These are phyloP conservation scores for Pristionchus maxplancki DNA, from an alignment of 2,888 invertebrate genomes.

Conservation along the genomic window DNA sequence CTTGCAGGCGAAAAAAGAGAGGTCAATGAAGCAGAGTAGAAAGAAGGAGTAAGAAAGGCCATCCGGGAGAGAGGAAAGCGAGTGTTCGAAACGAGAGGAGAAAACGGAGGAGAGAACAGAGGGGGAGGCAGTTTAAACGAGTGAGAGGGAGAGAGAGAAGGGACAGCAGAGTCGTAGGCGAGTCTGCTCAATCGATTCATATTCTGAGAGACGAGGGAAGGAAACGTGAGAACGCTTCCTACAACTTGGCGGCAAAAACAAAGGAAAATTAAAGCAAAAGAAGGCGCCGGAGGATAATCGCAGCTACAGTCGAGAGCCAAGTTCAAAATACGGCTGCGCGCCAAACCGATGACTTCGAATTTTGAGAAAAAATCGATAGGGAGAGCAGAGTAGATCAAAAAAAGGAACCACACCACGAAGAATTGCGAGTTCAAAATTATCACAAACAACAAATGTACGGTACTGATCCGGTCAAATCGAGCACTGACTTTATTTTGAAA, in stretches of 20 bases:
- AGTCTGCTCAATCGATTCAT: conserved; percentile 46
- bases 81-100: conserved; percentile 40
- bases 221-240: neutral
- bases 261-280: neutral
- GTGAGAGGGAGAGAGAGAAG: conserved; percentile 24
- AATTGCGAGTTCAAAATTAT: neutral
- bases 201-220: neutral
- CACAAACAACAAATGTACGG: neutral
- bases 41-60: conserved; percentile 23
- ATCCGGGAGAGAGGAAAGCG: neutral
- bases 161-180: conserved; percentile 39
- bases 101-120: conserved; percentile 22
- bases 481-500: neutral
- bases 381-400: conserved; percentile 31
- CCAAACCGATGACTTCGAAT: neutral
- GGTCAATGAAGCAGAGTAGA: neutral
- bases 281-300: neutral
- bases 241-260: neutral
- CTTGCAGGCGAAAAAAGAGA: conserved; percentile 21
- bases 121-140: conserved; percentile 36
- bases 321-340: neutral
- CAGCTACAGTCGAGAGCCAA: neutral
- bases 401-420: neutral
- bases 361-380: neutral
- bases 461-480: neutral